Evolutionary conservation across 2,113 vertebrate genomes (phyloP), one percentile per base, ranked within the genome.

Genomic region (Rhea pennata): DNA sequence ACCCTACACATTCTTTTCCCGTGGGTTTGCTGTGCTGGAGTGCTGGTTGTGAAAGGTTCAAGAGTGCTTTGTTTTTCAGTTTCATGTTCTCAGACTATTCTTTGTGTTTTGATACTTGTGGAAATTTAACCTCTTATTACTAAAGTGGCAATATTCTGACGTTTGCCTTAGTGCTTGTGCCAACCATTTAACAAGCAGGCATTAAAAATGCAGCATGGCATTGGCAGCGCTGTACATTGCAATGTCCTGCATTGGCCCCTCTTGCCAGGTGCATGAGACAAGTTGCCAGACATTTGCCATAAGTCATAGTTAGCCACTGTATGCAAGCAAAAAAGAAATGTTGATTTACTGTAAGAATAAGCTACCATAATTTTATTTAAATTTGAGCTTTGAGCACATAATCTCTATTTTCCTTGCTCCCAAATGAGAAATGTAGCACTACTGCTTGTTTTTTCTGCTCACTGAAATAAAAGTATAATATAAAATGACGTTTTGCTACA

Each of bases 51-150:
- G n/a, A 74, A 94, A 90, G 76, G 53, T 93, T 87, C 72, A 83
- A 80, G 53, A 88, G 56, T 53, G 69, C 67, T 94, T 90, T 95
- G 83, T 93, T 88, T 95, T 76, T 76, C 42, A 48, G 56, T 51
- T 96, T 86, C 26, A 6, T 69, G n/a, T 67, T 96, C 65, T 95
- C 27, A 74, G 26, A 19, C 61, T 80, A 31, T 65, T 91, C 71
- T 93, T 77, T 92, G 62, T 97, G 54, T 87, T 87, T 93, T 62
- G 64, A 31, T 73, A 61, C 29, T 92, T 83, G 42, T 36, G 85
- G 69, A 93, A 89, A 82, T 58, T 70, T 95, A 81, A 91, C 56
- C 84, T 83, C 67, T 75, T 81, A 29, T 44, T 92, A 92, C 33
- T 79, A 39, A 83, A 78, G 44, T 58, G 79, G 42, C 61, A 42